Percentiles rank a stretch among this genome's conserved stretches.
phyloP scores from a whole-genome alignment of 2,797 vertebrate genomes.

The Takifugu ocellatus region DNA sequence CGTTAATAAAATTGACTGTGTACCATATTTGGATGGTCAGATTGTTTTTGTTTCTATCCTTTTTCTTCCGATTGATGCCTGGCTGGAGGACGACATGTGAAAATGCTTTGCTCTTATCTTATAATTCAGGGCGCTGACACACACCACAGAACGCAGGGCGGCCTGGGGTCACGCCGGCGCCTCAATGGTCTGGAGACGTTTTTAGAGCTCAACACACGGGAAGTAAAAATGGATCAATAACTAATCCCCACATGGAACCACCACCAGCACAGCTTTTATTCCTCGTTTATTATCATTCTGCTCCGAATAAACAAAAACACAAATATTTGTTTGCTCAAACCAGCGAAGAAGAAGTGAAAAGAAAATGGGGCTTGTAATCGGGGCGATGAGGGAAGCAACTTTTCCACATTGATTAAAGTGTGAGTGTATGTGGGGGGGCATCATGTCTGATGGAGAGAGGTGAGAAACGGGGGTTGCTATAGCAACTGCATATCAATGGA shows the following conservation, averaged over 20 bases:
- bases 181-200: constrained; percentile 39
- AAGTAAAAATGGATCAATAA: constrained; percentile 63
- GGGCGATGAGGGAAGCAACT: constrained; percentile 54
- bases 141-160: constrained; percentile 36
- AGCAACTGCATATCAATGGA: constrained; percentile 64
- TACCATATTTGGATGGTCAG: constrained; percentile 57
- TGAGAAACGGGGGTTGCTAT: constrained; percentile 66
- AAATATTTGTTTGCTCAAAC: not conserved
- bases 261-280: constrained; percentile 18
- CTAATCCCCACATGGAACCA: constrained; percentile 50
- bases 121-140: constrained; percentile 47
- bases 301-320: constrained; percentile 31
- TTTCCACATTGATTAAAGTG: constrained; percentile 56
- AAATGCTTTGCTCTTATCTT: constrained; percentile 34
- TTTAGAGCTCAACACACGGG: constrained; percentile 40
- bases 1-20: constrained; percentile 91
- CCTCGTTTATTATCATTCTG: constrained; percentile 15
- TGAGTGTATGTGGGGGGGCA: constrained; percentile 9
- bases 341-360: constrained; percentile 14
- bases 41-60: not conserved
- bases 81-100: constrained; percentile 3
- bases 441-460: constrained; percentile 39
- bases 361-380: constrained; percentile 51
- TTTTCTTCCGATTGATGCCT: constrained; percentile 4
- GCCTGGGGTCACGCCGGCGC: constrained; percentile 57